These are phyloP conservation scores for Tribolium madens DNA, from an alignment of 1,140 invertebrate genomes.

Conservation along the genomic window DNA sequence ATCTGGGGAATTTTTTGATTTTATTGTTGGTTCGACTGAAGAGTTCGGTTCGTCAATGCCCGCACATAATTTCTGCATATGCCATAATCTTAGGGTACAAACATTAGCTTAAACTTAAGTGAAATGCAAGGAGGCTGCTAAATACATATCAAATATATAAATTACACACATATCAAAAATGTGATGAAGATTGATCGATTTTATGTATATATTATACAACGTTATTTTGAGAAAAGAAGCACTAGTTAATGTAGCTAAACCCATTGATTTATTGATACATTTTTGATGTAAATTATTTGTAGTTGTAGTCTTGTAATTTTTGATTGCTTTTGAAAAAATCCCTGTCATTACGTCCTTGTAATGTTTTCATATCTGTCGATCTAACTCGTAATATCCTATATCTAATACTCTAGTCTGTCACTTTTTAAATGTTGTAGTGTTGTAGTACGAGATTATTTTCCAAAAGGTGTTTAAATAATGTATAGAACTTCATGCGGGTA, in stretches of 20 bases:
- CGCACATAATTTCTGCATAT: background rate
- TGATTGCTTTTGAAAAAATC: conserved; percentile 14
- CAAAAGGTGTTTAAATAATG: conserved; percentile 18
- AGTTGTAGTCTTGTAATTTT: background rate
- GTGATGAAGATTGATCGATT: conserved; percentile 36
- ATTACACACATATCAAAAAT: conserved; percentile 45
- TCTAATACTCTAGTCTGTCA: conserved; percentile 51
- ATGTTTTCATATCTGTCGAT: conserved; percentile 49
- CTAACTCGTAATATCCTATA: conserved; percentile 50
- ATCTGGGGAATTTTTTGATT: background rate
- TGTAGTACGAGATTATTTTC: conserved; percentile 44
- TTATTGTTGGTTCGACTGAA: too few relatives aligned
- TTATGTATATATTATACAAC: conserved; percentile 20
- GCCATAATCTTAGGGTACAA: conserved; percentile 37
- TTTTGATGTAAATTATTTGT: conserved; percentile 34
- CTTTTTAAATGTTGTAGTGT: conserved; percentile 52
- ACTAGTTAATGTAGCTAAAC: background rate
- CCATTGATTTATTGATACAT: conserved; percentile 1
- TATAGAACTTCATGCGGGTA: conserved; percentile 30
- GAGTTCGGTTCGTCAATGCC: background rate
- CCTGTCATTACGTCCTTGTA: conserved; percentile 31
- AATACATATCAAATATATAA: conserved; percentile 41
- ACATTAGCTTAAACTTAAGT: conserved; percentile 10
- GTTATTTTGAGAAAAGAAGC: conserved; percentile 21
- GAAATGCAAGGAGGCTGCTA: conserved; percentile 33